A percentile compares a stretch with the other conserved stretches of the same genome.
phyloP scores from a whole-genome alignment of 2,113 vertebrate genomes.

The Falco punctatus region DNA sequence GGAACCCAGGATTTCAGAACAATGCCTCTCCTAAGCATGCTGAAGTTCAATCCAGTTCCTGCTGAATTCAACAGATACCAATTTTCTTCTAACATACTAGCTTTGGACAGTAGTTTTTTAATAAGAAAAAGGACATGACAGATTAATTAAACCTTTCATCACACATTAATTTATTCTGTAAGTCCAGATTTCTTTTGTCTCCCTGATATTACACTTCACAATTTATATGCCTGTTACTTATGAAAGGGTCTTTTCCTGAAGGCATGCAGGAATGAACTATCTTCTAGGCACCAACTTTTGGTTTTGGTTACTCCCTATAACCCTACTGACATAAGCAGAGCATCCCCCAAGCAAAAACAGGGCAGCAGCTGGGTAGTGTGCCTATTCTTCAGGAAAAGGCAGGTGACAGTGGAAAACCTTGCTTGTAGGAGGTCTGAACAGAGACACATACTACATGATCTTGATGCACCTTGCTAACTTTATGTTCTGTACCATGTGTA shows the following conservation, averaged over 20 bases:
- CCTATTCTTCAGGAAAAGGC: not conserved
- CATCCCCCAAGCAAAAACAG: not conserved
- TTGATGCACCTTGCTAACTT: not conserved
- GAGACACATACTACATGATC: not conserved
- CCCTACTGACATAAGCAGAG: not conserved
- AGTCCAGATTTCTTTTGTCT: not conserved
- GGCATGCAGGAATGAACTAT: not conserved
- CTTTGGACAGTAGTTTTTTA: not conserved
- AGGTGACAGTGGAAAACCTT: not conserved
- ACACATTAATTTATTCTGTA: not conserved
- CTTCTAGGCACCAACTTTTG: not conserved
- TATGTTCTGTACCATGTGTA: not conserved
- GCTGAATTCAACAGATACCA: rapidly evolving
- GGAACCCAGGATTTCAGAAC: not conserved
- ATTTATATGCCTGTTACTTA: not conserved
- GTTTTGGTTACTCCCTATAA: too few relatives aligned
- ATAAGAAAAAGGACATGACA: not conserved
- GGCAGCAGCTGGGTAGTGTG: not conserved
- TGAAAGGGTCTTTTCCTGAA: not conserved
- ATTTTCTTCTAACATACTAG: not conserved
- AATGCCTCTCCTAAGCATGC: not conserved
- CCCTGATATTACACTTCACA: not conserved
- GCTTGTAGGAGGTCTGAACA: not conserved
- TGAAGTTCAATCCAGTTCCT: not conserved
- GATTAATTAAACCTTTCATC: not conserved